A percentile compares a stretch with the other conserved stretches of the same genome.
These are phyloP conservation scores for Phalera bucephala DNA, from an alignment of 2,888 invertebrate species.

Conservation along the genomic window DNA sequence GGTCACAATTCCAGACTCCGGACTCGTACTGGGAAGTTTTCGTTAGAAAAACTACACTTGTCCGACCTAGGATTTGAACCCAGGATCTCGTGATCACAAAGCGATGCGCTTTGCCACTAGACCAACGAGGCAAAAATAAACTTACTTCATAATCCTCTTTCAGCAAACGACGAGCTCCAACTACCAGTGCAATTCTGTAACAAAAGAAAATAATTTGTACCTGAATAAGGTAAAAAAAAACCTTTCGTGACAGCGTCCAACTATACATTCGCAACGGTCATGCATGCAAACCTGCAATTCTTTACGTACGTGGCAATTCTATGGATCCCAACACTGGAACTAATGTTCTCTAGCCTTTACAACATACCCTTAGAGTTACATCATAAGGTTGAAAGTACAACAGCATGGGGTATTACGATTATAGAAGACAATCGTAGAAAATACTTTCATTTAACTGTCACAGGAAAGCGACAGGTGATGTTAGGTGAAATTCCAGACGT, in stretches of 20 bases:
- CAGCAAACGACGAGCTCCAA: constrained; percentile 4
- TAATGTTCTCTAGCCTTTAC: constrained; percentile 19
- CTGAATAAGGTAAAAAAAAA: constrained; percentile 20
- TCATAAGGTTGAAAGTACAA: constrained; percentile 9
- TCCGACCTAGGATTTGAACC: too few species aligned
- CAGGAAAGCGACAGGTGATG: constrained; percentile 16
- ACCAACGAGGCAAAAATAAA: too few species aligned
- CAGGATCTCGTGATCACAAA: too few species aligned
- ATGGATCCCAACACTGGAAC: constrained; percentile 35
- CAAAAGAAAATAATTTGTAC: constrained; percentile 19
- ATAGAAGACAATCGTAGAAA: constrained; percentile 6
- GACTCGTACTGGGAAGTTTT: too few species aligned
- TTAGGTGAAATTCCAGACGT: constrained; percentile 13
- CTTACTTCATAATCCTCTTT: constrained; percentile 6
- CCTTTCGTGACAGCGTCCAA: constrained; percentile 47
- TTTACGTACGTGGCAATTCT: constrained; percentile 40
- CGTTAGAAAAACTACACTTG: too few species aligned
- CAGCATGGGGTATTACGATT: neutral
- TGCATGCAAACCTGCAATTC: constrained; percentile 38
- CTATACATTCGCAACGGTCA: constrained; percentile 41
- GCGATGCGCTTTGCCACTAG: too few species aligned
- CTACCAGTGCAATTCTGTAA: constrained; percentile 20
- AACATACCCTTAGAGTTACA: constrained; percentile 10
- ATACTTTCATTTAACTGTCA: constrained; percentile 20
- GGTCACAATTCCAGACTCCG: too few species aligned